Conservation (phyloP, 2,113 vertebrate species). For the Suncus etruscus region DNA sequence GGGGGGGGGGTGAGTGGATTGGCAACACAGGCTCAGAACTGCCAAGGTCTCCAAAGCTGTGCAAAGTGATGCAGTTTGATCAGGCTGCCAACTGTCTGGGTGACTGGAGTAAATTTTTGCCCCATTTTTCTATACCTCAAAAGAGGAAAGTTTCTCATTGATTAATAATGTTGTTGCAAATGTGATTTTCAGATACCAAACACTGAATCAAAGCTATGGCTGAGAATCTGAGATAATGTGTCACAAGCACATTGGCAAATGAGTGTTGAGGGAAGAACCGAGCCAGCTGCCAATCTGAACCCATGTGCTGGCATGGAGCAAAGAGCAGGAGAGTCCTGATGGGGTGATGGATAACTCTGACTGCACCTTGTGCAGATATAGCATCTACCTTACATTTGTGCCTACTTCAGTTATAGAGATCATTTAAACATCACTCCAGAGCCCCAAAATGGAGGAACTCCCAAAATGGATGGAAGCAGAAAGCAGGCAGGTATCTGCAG, state of each 20-base stretch:
- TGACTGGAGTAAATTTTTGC: not conserved
- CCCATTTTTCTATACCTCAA: not conserved
- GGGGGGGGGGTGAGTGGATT: not conserved
- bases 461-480: not conserved
- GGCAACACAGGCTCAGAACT: too few relatives aligned
- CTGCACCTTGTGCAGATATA: not conserved
- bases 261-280: not conserved
- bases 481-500: not conserved
- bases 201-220: not conserved
- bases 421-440: not conserved
- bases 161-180: conserved; percentile 4
- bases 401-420: not conserved
- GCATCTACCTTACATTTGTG: not conserved
- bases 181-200: not conserved
- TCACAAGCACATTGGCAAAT: not conserved
- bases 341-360: too few relatives aligned
- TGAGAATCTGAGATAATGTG: not conserved
- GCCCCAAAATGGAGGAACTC: not conserved
- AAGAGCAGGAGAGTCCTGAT: not conserved
- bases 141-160: not conserved
- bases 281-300: not conserved
- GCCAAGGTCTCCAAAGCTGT: not conserved
- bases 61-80: not conserved
- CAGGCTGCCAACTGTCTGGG: not conserved
- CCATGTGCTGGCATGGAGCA: not conserved